Evolutionary conservation across 2,888 invertebrate genomes (phyloP).

Genomic region (Apamea sordens): DNA sequence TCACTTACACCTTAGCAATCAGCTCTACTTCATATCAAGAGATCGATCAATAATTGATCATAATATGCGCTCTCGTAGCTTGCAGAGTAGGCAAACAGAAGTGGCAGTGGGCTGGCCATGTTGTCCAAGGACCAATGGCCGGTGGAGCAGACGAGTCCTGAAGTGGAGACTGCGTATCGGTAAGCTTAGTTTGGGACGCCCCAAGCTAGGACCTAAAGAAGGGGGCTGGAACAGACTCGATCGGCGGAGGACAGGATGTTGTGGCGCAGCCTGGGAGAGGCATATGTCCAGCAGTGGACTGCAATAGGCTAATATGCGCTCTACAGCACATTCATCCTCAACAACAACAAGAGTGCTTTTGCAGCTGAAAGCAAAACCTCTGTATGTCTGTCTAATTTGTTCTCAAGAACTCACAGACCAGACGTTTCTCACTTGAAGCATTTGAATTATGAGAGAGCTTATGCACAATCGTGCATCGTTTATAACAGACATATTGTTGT

Average conservation of each 20-base stretch:
- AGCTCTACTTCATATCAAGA: neutral
- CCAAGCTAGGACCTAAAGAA: no score
- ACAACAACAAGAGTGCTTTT: constrained; percentile 5
- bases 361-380: constrained; percentile 39
- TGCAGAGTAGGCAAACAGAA: no score
- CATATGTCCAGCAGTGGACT: no score
- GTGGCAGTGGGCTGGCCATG: no score
- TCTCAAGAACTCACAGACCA: constrained; percentile 43
- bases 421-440: constrained; percentile 35
- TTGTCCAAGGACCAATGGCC: no score
- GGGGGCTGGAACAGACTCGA: no score
- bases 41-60: neutral
- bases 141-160: no score
- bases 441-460: constrained; percentile 47
- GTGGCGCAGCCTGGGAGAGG: no score
- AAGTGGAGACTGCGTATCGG: no score
- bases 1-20: no score
- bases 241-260: no score
- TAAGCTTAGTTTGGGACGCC: no score
- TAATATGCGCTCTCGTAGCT: neutral
- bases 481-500: constrained; percentile 35
- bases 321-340: constrained; percentile 15
- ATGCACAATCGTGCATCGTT: constrained; percentile 38
- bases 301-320: neutral
- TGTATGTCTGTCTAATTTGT: constrained; percentile 49